Base-by-base conservation (phyloP, 2,888 invertebrate genomes). In the Morpho achilles region DNA sequence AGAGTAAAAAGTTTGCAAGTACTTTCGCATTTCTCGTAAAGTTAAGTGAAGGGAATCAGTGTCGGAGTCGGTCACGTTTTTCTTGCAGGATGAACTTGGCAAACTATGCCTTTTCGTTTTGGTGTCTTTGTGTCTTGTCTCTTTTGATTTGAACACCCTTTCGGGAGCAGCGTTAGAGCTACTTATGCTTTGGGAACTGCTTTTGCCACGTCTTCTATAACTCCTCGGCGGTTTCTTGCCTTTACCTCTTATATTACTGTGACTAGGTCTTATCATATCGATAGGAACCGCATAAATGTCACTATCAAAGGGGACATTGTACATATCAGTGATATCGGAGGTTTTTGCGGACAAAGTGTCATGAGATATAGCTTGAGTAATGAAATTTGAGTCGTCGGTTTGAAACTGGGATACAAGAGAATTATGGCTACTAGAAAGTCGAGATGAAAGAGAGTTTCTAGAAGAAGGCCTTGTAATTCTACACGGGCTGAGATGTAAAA, bases 331-430 rank as follows among this genome's bases (percentile, higher is more conserved):
- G 61, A 96, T 96, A 74, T 95, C 95, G 63, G 94, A 93, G n/a
- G 94, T 93, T 63, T 94, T 92, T 5, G 84, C 75, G 8, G 92
- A 90, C 44, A 96, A 87, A 2, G 96, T 95, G 75, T 96, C 96
- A 75, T 96, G 96, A 0, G 96, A 96, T 91, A 96, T 96, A 42
- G 96, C 96, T 75, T 96, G 96, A 0, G 96, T 96, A 67, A 96
- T 96, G 77, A 96, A 96, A 75, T 94, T 96, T 22, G 96, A 96
- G 78, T 96, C 96, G 74, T 96, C 96, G 1, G 93, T 94, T 82
- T 94, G 95, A 72, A 95, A 94, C 61, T 94, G 93, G 22, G 93
- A 92, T 65, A 95, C 93, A 60, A 96, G 90, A 0, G 96, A 96
- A 77, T 96, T 96, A 80, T 97, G 96, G 59, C 96, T 96, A 76